Base-by-base conservation (phyloP, 2,888 invertebrate species). In the Saturnia pavonia region DNA sequence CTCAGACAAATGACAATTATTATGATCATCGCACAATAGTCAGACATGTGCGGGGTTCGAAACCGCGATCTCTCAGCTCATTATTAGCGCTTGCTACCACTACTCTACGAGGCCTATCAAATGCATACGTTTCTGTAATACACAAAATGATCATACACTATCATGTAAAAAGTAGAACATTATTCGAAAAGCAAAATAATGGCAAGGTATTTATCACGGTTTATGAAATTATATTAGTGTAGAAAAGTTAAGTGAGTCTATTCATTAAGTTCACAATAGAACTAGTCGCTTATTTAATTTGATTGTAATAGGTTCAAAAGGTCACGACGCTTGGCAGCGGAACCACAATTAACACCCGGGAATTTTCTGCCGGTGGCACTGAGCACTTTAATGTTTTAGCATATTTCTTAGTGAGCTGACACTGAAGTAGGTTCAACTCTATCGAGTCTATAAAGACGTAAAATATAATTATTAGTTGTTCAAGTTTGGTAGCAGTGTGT, bases 271-370 rank as follows among this genome's bases (percentile, higher is more conserved):
- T 70, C 70, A 70, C 69, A 69, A 22, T 74, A 66, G 66, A 42
- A 67, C 70, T 48, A 69, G 70, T 72, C 60, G 65, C 60, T 51
- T 63, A 65, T 68, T 71, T 68, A 71, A 68, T 68, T 67, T 63
- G 75, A 74, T 75, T 68, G 77, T 72, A 76, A 79, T 74, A 77
- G 76, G 74, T 73, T 72, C 74, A 72, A 75, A 71, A 74, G 77
- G 76, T 76, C 75, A 75, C 72, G 74, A 71, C 71, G 73, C 73
- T 71, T 69, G 68, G 67, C 70, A 73, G 73, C 75, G 78, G 76
- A 79, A 80, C 75, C 77, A 80, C 80, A 83, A 82, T 85, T 80
- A 82, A 78, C 80, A 76, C 76, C 69, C 74, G 71, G 73, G 75
- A 72, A 74, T 74, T 75, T 76, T 78, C 77, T 76, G 75, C 80